Evolutionary conservation across 2,888 invertebrate genomes (phyloP).

Genomic region (Volucella inanis): DNA sequence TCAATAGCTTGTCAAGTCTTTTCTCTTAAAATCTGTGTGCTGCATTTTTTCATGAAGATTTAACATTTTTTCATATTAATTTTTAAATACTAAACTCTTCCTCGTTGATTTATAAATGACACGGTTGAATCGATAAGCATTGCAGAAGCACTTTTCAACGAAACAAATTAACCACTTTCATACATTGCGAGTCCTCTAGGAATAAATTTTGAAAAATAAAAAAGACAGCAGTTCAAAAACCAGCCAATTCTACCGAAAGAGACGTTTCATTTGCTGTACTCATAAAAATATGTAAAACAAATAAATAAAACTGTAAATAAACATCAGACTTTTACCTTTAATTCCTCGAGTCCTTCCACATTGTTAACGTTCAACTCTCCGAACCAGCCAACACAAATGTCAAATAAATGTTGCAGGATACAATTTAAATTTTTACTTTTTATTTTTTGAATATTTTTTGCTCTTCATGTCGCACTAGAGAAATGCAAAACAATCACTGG

Average conservation of each 20-base stretch:
- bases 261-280: not conserved
- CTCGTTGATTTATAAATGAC: too few relatives aligned
- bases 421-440: slow-evolving; percentile 7
- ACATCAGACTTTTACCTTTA: slow-evolving; percentile 23
- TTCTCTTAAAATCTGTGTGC: too few relatives aligned
- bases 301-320: not conserved
- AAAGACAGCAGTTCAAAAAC: too few relatives aligned
- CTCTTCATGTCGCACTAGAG: slow-evolving; percentile 15
- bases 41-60: too few relatives aligned
- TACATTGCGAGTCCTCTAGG: too few relatives aligned
- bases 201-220: too few relatives aligned
- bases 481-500: slow-evolving; percentile 54
- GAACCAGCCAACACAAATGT: slow-evolving; percentile 32
- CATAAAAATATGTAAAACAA: slow-evolving; percentile 3
- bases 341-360: slow-evolving; percentile 12
- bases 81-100: too few relatives aligned
- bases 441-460: slow-evolving; percentile 22
- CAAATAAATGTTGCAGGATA: slow-evolving; percentile 32
- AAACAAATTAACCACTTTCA: too few relatives aligned
- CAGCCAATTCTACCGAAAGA: not conserved
- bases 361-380: slow-evolving; percentile 8
- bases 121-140: too few relatives aligned
- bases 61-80: too few relatives aligned
- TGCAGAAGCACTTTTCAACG: too few relatives aligned
- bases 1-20: too few relatives aligned